A percentile compares a stretch with the other conserved stretches of the same genome.
These are phyloP conservation scores for Heliconius ismenius DNA, from an alignment of 2,888 invertebrate species.

Conservation along the genomic window DNA sequence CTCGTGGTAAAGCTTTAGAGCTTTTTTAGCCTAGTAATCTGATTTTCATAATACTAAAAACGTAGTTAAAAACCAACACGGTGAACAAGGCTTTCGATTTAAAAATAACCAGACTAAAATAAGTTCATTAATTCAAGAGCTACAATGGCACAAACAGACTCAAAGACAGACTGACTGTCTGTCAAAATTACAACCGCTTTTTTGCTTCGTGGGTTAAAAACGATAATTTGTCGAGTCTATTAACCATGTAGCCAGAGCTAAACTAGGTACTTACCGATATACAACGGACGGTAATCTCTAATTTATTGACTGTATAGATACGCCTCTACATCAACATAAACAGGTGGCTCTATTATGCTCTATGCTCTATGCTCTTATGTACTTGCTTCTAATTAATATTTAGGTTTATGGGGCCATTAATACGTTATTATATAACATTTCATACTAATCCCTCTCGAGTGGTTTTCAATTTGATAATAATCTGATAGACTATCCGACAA, in stretches of 20 bases:
- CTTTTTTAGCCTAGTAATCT: no score
- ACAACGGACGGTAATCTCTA: neutral
- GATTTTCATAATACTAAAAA: no score
- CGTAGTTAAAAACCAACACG: no score
- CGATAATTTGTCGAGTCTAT: neutral
- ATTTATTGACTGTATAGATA: neutral
- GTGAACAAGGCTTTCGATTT: no score
- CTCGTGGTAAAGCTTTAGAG: no score
- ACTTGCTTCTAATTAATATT: conserved; percentile 8
- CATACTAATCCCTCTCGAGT: conserved; percentile 4
- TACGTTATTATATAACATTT: neutral
- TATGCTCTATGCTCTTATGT: conserved; percentile 3
- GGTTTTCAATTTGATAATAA: conserved; percentile 11
- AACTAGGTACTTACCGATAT: neutral
- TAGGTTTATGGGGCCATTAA: conserved; percentile 5
- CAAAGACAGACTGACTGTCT: no score
- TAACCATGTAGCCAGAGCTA: neutral
- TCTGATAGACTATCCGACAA: conserved; percentile 1
- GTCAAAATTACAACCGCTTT: no score
- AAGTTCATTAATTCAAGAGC: no score
- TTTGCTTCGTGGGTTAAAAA: neutral
- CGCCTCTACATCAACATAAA: neutral
- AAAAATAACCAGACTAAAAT: no score
- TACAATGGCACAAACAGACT: no score
- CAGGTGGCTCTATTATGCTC: conserved; percentile 12